These are phyloP conservation scores for Drosophila repletoides DNA, from an alignment of 1,140 invertebrate species.

Conservation along the genomic window DNA sequence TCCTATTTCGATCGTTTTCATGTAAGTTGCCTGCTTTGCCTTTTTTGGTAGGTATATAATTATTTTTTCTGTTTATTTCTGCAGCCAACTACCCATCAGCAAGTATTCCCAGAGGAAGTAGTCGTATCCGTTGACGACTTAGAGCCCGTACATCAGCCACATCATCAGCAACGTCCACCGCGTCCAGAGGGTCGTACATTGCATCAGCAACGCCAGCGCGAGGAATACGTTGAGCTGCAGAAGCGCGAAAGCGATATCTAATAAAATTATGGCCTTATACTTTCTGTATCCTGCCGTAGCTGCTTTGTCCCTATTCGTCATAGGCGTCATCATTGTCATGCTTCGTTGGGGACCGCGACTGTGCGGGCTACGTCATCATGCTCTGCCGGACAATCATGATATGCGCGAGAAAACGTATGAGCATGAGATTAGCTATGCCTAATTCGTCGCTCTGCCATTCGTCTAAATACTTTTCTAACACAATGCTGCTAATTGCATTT, in stretches of 20 bases:
- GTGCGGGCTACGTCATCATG: slow-evolving; percentile 87
- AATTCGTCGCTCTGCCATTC: slow-evolving; percentile 34
- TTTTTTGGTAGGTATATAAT: neutral
- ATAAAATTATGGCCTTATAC: slow-evolving; percentile 85
- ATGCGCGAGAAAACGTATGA: slow-evolving; percentile 86
- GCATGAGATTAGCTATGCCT: slow-evolving; percentile 85
- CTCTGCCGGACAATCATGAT: slow-evolving; percentile 85
- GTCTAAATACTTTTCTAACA: neutral
- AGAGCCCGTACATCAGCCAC: slow-evolving; percentile 59
- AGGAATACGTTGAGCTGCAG: slow-evolving; percentile 89
- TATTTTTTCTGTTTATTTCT: slow-evolving; percentile 5
- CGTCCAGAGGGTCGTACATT: slow-evolving; percentile 74
- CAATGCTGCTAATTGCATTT: slow-evolving; percentile 30
- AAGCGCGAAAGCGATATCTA: slow-evolving; percentile 92
- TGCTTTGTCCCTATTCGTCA: slow-evolving; percentile 87
- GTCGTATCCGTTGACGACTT: slow-evolving; percentile 66
- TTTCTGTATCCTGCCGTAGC: slow-evolving; percentile 89
- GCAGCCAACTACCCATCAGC: slow-evolving; percentile 68
- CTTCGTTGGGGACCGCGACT: slow-evolving; percentile 87
- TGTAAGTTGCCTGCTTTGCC: slow-evolving; percentile 36
- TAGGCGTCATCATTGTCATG: slow-evolving; percentile 89
- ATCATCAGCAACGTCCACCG: slow-evolving; percentile 71
- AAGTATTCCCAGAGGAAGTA: slow-evolving; percentile 78
- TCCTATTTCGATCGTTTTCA: slow-evolving; percentile 74
- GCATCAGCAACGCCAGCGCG: slow-evolving; percentile 79